Base-by-base conservation (phyloP, 2,113 vertebrate genomes). In the Scatophagus argus region DNA sequence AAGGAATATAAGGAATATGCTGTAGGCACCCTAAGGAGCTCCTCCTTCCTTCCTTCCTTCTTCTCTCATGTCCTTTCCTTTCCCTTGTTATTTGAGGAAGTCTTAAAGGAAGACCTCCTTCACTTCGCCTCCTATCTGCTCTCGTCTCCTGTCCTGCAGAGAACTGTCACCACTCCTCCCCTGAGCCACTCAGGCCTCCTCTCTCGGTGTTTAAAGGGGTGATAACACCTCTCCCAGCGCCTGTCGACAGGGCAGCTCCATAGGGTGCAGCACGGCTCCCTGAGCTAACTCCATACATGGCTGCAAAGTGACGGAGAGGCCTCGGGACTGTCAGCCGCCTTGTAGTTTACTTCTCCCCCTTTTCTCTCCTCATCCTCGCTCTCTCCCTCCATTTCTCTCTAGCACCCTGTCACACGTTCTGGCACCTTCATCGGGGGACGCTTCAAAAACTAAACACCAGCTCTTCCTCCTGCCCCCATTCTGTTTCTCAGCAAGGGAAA, bases 111-210 rank as follows among this genome's bases (percentile, higher is more conserved):
- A 83, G 79, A 25, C 71, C 63, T 83, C 44, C 77, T 25, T 88
- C 82, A 60, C 65, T 60, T 86, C 82, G 56, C 65, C 56, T 86
- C 74, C 71, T 86, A 79, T 87, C 83, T 87, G 41, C 70, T 64
- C 31, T 66, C 23, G 72, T 74, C 59, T 89, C 88, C 83, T 83
- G 84, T 90, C 91, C 83, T 74, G 86, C 17, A 54, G 80, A 88
- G 71, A 90, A 43, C 86, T 91, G 91, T 93, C 90, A 91, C 56
- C 91, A 77, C 90, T 72, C 54, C 44, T 66, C 72, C 67, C 23
- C 73, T 67, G 70, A 59, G 77, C 70, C 79, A 68, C 83, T 87
- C 89, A 88, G 75, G 82, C 81, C 77, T 87, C 83, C 69, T 70
- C 84, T 77, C 81, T 54, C 52, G 60, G 63, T 81, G 86, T 88